Evolutionary conservation across 1,140 invertebrate genomes (phyloP), one percentile per base, ranked within the genome.

Genomic region (Dryas iulia): DNA sequence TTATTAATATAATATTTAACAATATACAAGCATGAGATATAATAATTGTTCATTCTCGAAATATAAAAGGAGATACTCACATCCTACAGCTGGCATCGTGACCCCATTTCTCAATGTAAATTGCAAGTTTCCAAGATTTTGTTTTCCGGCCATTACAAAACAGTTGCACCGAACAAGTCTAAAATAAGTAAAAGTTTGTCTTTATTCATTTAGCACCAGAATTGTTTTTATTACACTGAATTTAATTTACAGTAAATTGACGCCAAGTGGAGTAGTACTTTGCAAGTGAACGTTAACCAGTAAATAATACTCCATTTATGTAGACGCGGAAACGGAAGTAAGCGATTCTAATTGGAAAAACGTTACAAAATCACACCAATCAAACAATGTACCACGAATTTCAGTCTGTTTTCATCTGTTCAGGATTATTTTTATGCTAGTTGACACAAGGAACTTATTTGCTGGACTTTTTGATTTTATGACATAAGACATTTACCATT

Each of bases 71-170:
- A 7, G 12, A 8, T 66, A 75, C 73, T 75, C 56, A 75, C 73
- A 69, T 56, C 73, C 73, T 30, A 75, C 63, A 58, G 66, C 73
- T 30, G 73, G 73, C 66, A 75, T 75, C 59, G 63, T 52, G 24
- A 63, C 28, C 52, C 73, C 73, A 59, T 75, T 75, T 24, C 47
- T 71, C 6, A 74, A 63, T 11, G 53, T 68, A 63, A 59, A 70
- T 31, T 60, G 57, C 24, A 56, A 24, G 33, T 59, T 47, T 18
- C 61, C 62, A 6, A 52, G 39, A 65, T 62, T 62, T 58, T 35
- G 47, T 57, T 58, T 47, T 3, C 24, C 68, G 14, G 61, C 61
- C 68, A 70, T 70, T 18, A 21, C 18, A 18, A 47, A 47, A 47
- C 14, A 2, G 56, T 58, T 58, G n/a, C 12, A 28, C 12, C 25